Conservation (phyloP, 1,140 invertebrate species). For the Pseudomyrmex flavicornis region DNA sequence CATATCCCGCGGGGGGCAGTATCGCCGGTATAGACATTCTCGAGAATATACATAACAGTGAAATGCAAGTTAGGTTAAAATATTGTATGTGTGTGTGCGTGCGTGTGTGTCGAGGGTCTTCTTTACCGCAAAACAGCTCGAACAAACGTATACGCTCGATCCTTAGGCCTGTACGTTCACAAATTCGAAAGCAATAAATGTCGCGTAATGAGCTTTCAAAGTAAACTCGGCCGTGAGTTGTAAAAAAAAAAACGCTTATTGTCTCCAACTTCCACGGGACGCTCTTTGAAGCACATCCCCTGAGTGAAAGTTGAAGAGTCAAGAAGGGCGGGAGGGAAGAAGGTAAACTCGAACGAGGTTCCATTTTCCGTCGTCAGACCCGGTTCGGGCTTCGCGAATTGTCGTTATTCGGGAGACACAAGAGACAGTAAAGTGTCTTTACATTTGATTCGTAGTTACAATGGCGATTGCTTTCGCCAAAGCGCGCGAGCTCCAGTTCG, state of each 20-base stretch:
- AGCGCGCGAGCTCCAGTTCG: conserved; percentile 23
- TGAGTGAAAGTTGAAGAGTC: conserved; percentile 20
- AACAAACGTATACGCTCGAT: too few relatives aligned
- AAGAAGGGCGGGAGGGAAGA: neutral
- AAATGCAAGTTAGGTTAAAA: neutral
- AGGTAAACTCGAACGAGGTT: conserved; percentile 27
- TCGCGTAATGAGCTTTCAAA: conserved; percentile 21
- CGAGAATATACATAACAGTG: neutral
- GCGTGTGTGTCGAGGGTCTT: too few relatives aligned
- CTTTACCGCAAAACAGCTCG: too few relatives aligned
- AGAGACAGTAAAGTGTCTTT: conserved; percentile 49
- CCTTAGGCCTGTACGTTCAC: too few relatives aligned
- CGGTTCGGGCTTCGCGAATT: conserved; percentile 16
- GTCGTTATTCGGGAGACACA: conserved; percentile 39
- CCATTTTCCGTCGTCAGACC: conserved; percentile 46
- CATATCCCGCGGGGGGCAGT: neutral
- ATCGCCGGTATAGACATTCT: neutral
- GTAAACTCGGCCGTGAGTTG: neutral
- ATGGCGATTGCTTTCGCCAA: conserved; percentile 51
- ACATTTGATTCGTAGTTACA: conserved; percentile 56
- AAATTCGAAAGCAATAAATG: conserved; percentile 20
- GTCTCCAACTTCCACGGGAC: conserved; percentile 25
- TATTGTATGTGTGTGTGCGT: too few relatives aligned
- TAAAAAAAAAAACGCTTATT: conserved; percentile 50
- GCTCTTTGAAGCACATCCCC: conserved; percentile 21